Evolutionary conservation across 2,888 invertebrate genomes (phyloP).

Genomic region (Bhutanitis thaidina): DNA sequence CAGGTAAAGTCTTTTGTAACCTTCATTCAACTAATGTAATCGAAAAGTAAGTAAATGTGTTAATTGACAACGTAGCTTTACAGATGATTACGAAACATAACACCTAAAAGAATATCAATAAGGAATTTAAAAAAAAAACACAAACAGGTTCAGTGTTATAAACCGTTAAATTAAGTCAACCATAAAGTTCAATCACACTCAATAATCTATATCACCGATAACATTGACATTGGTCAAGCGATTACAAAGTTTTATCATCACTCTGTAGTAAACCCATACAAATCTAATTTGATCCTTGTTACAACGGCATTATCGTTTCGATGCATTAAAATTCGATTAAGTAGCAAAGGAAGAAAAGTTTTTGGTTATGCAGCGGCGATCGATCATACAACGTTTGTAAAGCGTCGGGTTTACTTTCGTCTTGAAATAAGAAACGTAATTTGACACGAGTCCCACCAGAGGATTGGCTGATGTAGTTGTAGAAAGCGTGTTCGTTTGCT

Average conservation of each 20-base stretch:
- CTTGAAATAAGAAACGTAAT: constrained; percentile 49
- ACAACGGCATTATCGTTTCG: constrained; percentile 19
- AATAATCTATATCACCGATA: constrained; percentile 39
- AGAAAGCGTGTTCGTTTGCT: too few species aligned
- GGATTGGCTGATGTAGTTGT: constrained; percentile 8
- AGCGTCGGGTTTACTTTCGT: constrained; percentile 63
- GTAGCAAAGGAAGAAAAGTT: constrained; percentile 21
- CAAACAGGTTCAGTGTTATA: not conserved
- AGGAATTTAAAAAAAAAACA: too few species aligned
- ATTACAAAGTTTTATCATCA: constrained; percentile 26
- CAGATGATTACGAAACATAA: too few species aligned
- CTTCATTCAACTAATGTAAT: not conserved
- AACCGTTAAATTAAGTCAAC: constrained; percentile 46
- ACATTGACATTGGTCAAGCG: constrained; percentile 39
- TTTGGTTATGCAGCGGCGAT: constrained; percentile 40
- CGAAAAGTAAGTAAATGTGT: not conserved
- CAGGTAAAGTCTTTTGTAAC: not conserved
- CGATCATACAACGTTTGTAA: constrained; percentile 62
- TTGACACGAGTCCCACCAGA: constrained; percentile 43
- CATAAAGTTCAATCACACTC: constrained; percentile 60
- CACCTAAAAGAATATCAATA: too few species aligned
- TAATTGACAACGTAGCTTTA: too few species aligned
- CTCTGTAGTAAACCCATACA: constrained; percentile 5
- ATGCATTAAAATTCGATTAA: not conserved
- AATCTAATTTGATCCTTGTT: constrained; percentile 33